Evolutionary conservation across 1,140 invertebrate species (phyloP), one percentile per base, ranked within the genome.

Genomic region (Ceratina calcarata): DNA sequence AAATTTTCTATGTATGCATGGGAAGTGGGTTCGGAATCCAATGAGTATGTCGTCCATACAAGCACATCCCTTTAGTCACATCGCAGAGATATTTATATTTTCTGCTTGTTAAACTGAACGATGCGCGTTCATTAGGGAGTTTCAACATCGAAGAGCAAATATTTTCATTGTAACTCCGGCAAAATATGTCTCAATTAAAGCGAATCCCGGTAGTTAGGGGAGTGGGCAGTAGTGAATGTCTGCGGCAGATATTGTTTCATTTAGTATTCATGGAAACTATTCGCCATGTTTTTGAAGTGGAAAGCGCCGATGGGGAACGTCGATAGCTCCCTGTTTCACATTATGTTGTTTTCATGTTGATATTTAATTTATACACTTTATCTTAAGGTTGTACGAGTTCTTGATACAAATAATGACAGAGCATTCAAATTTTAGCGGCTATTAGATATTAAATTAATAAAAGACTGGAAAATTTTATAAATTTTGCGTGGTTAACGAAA

Each of bases 241-340:
- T 16, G 45, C 16, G 45, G 8, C 27, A 37, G 66, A 70, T 22
- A 78, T 70, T 78, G 57, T 69, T 60, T 61, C 66, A 15, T 60
- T 69, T 49, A 60, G 32, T 60, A 69, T 76, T 69, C 65, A 60
- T 60, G 64, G 62, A 16, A 76, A 68, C 32, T 68, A 67, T 27
- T 60, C 12, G 49, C n/a, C 49, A 57, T 57, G 27, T 24, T 76
- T 58, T 13, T 55, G 15, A 45, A 58, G 13, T 37, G 62, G n/a
- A 15, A 57, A 8, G 13, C 7, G 13, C 49, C n/a, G 49, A 15
- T 49, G 49, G 55, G n/a, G 60, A 69, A 58, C 15, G 51, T 51
- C 22, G 74, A 69, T 69, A 60, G 37, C 16, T 49, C 45, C n/a
- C 18, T 12, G 12, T 60, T 60, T 32, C 22, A 58, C 27, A 20